Percentiles rank a stretch among this genome's conserved stretches.
Evolutionary conservation across 2,888 invertebrate genomes (phyloP).

Genomic region (Esperia sulphurella): DNA sequence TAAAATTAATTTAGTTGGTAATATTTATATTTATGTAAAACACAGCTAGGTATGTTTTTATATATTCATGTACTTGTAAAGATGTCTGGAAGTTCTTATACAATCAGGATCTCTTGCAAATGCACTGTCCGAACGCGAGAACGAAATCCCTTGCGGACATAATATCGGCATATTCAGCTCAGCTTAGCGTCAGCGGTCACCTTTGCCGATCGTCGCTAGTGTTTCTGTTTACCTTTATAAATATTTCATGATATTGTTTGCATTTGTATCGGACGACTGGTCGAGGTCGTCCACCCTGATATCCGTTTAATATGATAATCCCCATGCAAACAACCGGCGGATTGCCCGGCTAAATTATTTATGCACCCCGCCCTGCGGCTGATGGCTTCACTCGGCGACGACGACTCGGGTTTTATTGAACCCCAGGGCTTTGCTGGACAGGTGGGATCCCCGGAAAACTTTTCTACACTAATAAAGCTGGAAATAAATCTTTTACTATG

Average conservation of each 20-base stretch:
- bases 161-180: not conserved
- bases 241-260: conserved; percentile 72
- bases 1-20: too few species aligned
- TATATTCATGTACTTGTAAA: not conserved
- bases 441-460: conserved; percentile 39
- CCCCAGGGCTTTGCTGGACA: conserved; percentile 45
- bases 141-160: not conserved
- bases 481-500: conserved; percentile 38
- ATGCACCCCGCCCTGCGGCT: conserved; percentile 69
- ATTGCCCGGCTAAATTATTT: conserved; percentile 75
- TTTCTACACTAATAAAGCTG: conserved; percentile 31
- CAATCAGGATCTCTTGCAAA: not conserved
- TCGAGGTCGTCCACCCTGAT: conserved; percentile 62
- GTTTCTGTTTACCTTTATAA: conserved; percentile 55
- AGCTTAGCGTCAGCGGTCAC: not conserved
- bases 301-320: conserved; percentile 80
- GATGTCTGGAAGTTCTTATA: not conserved
- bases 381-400: conserved; percentile 60
- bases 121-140: not conserved
- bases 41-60: too few species aligned
- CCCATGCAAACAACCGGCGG: conserved; percentile 74
- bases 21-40: too few species aligned
- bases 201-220: not conserved
- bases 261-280: conserved; percentile 58
- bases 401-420: conserved; percentile 60